Conservation (phyloP, 2,113 vertebrate genomes). For the Chionodraco myersi region DNA sequence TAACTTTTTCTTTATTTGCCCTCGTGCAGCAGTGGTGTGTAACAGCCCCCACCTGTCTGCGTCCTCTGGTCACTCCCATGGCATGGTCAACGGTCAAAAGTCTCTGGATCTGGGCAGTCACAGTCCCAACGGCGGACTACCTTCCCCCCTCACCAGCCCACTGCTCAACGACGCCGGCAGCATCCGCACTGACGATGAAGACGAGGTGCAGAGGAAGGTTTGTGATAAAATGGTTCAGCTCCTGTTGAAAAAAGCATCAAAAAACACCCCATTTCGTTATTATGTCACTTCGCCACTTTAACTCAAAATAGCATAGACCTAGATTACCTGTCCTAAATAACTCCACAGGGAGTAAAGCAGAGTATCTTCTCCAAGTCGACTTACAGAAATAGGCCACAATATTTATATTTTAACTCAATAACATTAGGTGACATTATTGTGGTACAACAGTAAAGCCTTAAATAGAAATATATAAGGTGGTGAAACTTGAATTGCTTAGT, state of each 20-base stretch:
- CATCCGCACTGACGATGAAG: constrained; percentile 92
- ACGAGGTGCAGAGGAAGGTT: constrained; percentile 95
- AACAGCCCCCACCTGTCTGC: constrained; percentile 91
- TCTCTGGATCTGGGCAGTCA: constrained; percentile 87
- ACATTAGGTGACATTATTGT: too few species aligned
- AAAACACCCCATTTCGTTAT: background rate
- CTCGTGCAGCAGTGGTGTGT: constrained; percentile 85
- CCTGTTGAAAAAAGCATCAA: background rate
- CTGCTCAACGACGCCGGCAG: constrained; percentile 90
- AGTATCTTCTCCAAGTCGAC: constrained; percentile 24
- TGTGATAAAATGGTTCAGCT: constrained; percentile 34
- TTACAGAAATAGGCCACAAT: constrained; percentile 5
- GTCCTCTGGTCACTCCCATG: constrained; percentile 89
- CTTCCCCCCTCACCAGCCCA: constrained; percentile 94
- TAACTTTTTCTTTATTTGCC: constrained; percentile 17
- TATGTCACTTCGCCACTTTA: constrained; percentile 15
- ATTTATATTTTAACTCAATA: too few species aligned
- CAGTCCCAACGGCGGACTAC: constrained; percentile 90
- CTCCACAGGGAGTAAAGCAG: constrained; percentile 4
- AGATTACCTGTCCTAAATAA: constrained; percentile 56
- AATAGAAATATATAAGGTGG: too few species aligned
- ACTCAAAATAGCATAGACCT: constrained; percentile 50
- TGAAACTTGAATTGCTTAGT: background rate
- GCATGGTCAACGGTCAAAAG: constrained; percentile 86
- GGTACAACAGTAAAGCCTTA: too few species aligned